phyloP scores from a whole-genome alignment of 2,888 invertebrate genomes.

The Hydrotaea diabolus region DNA sequence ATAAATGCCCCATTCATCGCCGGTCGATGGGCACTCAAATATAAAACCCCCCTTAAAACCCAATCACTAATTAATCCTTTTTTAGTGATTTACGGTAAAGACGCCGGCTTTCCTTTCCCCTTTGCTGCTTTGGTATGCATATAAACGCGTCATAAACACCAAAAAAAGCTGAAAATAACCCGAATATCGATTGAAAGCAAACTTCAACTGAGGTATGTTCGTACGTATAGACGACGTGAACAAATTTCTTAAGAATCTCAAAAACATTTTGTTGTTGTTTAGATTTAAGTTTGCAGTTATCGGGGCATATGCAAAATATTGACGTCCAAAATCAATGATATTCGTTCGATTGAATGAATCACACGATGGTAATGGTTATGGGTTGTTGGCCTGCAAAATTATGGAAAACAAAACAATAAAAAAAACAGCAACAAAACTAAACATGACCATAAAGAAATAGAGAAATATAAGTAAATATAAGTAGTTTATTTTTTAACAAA shows the following conservation, averaged over 20 bases:
- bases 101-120: not conserved
- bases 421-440: too few relatives aligned
- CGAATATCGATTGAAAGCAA: not conserved
- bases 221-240: not conserved
- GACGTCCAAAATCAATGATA: not conserved
- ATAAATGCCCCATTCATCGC: constrained; percentile 13
- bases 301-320: not conserved
- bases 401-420: not conserved
- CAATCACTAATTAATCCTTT: constrained; percentile 6
- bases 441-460: not conserved
- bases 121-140: not conserved
- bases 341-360: not conserved
- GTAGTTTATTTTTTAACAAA: too few relatives aligned
- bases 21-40: not conserved
- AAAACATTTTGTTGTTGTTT: not conserved
- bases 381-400: not conserved
- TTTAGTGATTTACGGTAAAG: not conserved
- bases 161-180: not conserved
- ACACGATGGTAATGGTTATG: not conserved
- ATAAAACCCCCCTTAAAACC: not conserved
- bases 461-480: not conserved
- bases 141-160: not conserved
- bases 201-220: not conserved
- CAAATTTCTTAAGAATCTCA: constrained; percentile 15
- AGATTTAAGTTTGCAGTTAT: constrained; percentile 7